These are phyloP conservation scores for Tipula unca DNA, from an alignment of 2,888 invertebrate species.

Conservation along the genomic window DNA sequence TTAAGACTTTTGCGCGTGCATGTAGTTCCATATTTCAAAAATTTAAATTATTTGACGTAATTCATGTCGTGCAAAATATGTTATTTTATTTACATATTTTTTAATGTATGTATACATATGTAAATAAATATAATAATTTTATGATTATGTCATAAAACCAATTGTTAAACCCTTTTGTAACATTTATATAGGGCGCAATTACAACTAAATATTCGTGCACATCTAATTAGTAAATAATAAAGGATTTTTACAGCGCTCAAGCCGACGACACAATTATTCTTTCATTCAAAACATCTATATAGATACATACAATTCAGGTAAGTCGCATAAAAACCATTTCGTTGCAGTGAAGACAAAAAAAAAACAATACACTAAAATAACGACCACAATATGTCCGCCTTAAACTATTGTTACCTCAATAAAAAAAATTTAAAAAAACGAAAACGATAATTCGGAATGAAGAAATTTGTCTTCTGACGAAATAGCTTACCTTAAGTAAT, in stretches of 20 bases:
- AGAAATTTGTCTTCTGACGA: not conserved
- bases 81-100: too few species aligned
- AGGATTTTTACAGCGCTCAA: not conserved
- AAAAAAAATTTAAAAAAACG: not conserved
- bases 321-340: not conserved
- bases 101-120: too few species aligned
- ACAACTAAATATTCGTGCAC: too few species aligned
- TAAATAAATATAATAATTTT: too few species aligned
- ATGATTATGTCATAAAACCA: too few species aligned
- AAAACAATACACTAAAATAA: not conserved
- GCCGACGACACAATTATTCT: not conserved
- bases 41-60: too few species aligned
- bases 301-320: not conserved
- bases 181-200: not conserved
- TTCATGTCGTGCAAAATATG: too few species aligned
- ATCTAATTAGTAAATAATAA: too few species aligned
- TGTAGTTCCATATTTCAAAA: too few species aligned
- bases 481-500: not conserved
- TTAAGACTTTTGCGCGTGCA: too few species aligned
- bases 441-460: not conserved
- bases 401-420: not conserved
- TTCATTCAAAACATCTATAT: not conserved
- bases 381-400: not conserved
- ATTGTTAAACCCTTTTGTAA: not conserved
- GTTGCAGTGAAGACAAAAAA: not conserved